These are phyloP conservation scores for Australoheros facetus DNA, from an alignment of 2,797 vertebrate species.

Conservation along the genomic window DNA sequence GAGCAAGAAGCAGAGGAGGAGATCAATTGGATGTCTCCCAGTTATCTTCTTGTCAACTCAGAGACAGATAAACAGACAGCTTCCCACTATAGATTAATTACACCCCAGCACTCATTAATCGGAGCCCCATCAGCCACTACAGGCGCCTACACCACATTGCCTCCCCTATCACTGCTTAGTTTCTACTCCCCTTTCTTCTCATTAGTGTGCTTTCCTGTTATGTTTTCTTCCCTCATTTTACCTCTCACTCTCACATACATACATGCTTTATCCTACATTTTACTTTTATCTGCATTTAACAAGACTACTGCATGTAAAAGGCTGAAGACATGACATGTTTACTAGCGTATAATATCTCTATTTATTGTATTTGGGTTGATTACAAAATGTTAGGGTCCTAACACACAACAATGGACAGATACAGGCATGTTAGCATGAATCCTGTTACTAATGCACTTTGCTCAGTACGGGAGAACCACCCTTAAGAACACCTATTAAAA, in stretches of 20 bases:
- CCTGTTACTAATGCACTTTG: background rate
- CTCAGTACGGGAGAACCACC: background rate
- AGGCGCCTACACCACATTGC: slow-evolving; percentile 27
- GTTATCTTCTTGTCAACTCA: slow-evolving; percentile 53
- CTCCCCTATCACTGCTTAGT: background rate
- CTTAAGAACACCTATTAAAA: background rate
- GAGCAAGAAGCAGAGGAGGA: slow-evolving; percentile 21
- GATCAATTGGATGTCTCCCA: slow-evolving; percentile 55
- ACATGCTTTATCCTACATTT: background rate
- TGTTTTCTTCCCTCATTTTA: background rate
- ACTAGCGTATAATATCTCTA: too few species aligned
- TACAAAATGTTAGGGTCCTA: background rate
- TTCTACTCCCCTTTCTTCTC: slow-evolving; percentile 12
- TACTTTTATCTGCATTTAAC: background rate
- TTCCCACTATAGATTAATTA: slow-evolving; percentile 67
- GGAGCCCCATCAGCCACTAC: slow-evolving; percentile 46
- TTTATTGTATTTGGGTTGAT: background rate
- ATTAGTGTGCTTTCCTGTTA: background rate
- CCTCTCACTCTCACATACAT: background rate
- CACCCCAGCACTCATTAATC: slow-evolving; percentile 61
- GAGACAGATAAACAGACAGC: slow-evolving; percentile 69
- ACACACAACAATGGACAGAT: background rate
- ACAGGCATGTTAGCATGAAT: background rate
- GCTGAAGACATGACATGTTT: background rate
- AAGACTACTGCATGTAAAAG: background rate